phyloP scores from a whole-genome alignment of 1,140 invertebrate species.

The Cataglyphis hispanica region DNA sequence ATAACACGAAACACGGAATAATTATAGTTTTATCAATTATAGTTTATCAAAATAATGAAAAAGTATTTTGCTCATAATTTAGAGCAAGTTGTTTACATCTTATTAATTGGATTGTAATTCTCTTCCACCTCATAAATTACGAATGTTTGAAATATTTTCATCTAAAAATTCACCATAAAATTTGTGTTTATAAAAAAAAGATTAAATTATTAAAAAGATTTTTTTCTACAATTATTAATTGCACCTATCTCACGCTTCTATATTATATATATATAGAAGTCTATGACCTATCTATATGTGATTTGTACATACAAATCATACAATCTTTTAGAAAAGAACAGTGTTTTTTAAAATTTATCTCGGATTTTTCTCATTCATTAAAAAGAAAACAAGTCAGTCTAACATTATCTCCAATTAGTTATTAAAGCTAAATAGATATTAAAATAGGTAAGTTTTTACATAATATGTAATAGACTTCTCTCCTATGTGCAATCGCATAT shows the following conservation, averaged over 20 bases:
- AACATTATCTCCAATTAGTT: neutral
- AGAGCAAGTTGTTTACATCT: neutral
- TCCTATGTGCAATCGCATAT: constrained; percentile 4
- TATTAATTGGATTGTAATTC: constrained; percentile 12
- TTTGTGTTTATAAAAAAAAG: neutral
- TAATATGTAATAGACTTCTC: neutral
- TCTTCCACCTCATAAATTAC: neutral
- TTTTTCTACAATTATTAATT: constrained; percentile 23
- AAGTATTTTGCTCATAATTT: neutral
- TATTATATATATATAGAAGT: too few relatives aligned
- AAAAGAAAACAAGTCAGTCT: constrained; percentile 21
- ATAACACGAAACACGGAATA: neutral
- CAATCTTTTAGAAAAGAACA: neutral
- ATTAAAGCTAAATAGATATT: neutral
- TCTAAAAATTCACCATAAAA: neutral
- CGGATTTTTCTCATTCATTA: neutral
- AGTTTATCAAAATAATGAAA: neutral
- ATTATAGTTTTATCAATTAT: constrained; percentile 13
- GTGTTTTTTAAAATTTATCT: neutral
- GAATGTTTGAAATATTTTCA: neutral
- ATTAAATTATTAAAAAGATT: constrained; percentile 7
- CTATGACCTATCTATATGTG: neutral
- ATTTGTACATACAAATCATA: neutral
- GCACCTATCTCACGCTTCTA: neutral
- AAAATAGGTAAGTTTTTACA: neutral